Base-by-base conservation (phyloP, 2,888 invertebrate species). In the Noctua comes region DNA sequence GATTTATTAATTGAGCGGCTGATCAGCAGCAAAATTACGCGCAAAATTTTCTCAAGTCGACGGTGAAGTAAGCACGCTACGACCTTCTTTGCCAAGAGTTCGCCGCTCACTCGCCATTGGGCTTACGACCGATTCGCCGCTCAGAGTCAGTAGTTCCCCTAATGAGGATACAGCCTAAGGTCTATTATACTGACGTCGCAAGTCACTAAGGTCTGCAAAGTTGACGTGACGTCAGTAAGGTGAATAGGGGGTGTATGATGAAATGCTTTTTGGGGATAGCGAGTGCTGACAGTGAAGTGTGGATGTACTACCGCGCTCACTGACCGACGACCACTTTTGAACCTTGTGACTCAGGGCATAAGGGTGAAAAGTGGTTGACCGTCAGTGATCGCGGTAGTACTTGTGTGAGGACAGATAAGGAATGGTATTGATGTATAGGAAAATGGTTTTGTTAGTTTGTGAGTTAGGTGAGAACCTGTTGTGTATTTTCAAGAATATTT, bases 181-280 rank as follows among this genome's bases (percentile, higher is more conserved):
- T 66, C 64, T 36, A 36, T 36, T 36, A 64, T 21, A 36, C 21
- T 46, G 54, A 57, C 66, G 73, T 43, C 69, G 54, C 59, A 16
- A 31, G 27, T 24, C 27, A 40, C 31, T 40, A 40, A 40, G 24
- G 48, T 68, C 72, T 68, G 46, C 48, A 64, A 65, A 51, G 43
- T 51, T 54, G 40, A n/a, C 18, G 13, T 82, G 66, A 73, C 64
- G 62, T 31, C n/a, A 16, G 68, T 5, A 46, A 40, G 51, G 36
- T 48, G n/a, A 80, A 65, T 57, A 18, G 31, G 62, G 36, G 51
- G 16, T 24, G 5, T 59, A 27, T 62, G 82, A 36, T 69, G 48
- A 62, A 71, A 75, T 65, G 51, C 24, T 57, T 84, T 82, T 36
- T 36, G 31, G 46, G 62, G n/a, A 43, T 66, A 43, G 40, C 13